These are phyloP conservation scores for Nymphalis urticae DNA, from an alignment of 2,888 invertebrate species.

Conservation along the genomic window DNA sequence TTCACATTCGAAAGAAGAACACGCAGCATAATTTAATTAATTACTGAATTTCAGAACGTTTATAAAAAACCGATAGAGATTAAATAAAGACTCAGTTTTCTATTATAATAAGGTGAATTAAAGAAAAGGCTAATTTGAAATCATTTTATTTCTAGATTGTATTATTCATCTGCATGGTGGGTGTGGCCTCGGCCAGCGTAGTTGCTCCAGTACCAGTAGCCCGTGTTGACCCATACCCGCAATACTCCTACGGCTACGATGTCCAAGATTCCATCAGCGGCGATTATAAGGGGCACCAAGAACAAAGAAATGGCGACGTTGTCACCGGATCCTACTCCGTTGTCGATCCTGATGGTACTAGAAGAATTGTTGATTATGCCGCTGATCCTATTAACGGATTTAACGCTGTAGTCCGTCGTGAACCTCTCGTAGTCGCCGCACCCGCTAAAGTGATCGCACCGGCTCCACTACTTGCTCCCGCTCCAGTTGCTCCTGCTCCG, in stretches of 20 bases:
- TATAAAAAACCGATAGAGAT: no score
- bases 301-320: slow-evolving; percentile 79
- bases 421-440: slow-evolving; percentile 64
- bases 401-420: slow-evolving; percentile 81
- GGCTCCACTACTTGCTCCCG: slow-evolving; percentile 54
- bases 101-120: neutral
- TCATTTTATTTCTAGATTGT: slow-evolving; percentile 60
- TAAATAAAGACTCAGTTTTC: neutral
- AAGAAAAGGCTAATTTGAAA: neutral
- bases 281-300: slow-evolving; percentile 82
- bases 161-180: slow-evolving; percentile 72
- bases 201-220: slow-evolving; percentile 64
- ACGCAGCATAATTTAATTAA: no score
- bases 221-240: slow-evolving; percentile 72
- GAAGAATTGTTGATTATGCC: slow-evolving; percentile 80
- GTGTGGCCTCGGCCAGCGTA: slow-evolving; percentile 64
- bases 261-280: slow-evolving; percentile 82
- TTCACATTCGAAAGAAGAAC: no score
- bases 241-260: slow-evolving; percentile 82
- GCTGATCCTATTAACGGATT: slow-evolving; percentile 81
- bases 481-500: slow-evolving; percentile 48
- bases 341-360: slow-evolving; percentile 80
- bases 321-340: slow-evolving; percentile 81
- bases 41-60: no score
- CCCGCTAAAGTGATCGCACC: slow-evolving; percentile 52